phyloP scores from a whole-genome alignment of 2,888 invertebrate species.

The Augochlorella aurata region DNA sequence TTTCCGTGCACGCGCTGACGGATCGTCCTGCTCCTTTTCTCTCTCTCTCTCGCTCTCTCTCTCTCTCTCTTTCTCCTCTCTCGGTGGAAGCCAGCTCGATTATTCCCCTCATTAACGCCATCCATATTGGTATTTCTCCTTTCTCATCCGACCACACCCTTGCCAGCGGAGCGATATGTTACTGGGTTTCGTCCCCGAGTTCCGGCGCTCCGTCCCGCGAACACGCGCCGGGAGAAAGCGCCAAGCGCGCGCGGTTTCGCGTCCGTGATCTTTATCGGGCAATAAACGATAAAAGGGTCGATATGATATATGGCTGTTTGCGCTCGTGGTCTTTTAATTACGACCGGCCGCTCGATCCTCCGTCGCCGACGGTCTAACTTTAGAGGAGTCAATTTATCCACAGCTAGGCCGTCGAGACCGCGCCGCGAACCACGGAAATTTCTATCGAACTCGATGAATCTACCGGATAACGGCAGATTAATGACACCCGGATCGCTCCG shows the following conservation, averaged over 20 bases:
- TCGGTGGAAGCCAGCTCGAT: conserved; percentile 55
- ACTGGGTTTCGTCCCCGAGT: conserved; percentile 1
- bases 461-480: conserved; percentile 70
- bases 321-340: conserved; percentile 56
- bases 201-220: conserved; percentile 17
- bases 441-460: conserved; percentile 69
- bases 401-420: conserved; percentile 8
- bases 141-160: conserved; percentile 57
- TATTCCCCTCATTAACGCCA: conserved; percentile 66
- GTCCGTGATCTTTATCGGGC: conserved; percentile 37
- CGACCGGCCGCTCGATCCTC: conserved; percentile 11
- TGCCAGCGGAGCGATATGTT: conserved; percentile 49
- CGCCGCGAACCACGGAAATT: conserved; percentile 59
- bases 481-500: conserved; percentile 58
- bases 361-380: conserved; percentile 52
- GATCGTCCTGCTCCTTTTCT: conserved; percentile 47
- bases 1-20: conserved; percentile 30
- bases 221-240: conserved; percentile 9
- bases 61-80: conserved; percentile 27
- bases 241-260: not conserved
- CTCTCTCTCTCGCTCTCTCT: not conserved
- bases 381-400: conserved; percentile 48
- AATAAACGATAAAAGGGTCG: conserved; percentile 31
- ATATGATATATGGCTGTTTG: conserved; percentile 45
- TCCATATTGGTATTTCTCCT: conserved; percentile 53